phyloP scores from a whole-genome alignment of 2,113 vertebrate genomes.

The Catharus minimus region DNA sequence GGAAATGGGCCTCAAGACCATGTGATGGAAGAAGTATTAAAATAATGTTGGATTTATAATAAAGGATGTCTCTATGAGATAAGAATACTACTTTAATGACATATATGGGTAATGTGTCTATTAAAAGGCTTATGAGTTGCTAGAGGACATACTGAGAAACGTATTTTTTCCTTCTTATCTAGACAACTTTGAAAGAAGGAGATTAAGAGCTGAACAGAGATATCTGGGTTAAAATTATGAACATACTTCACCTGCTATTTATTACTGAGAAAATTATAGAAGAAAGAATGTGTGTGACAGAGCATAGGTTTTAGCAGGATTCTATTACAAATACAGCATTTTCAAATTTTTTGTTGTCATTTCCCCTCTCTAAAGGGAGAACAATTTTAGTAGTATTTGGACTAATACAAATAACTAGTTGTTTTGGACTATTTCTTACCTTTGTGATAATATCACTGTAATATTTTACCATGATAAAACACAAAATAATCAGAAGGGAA shows the following conservation, averaged over 20 bases:
- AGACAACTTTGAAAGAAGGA: constrained; percentile 14
- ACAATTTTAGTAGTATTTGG: not conserved
- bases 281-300: not conserved
- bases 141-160: constrained; percentile 10
- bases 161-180: not conserved
- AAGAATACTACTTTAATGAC: not conserved
- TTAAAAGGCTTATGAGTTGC: constrained; percentile 8
- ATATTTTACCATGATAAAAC: not conserved
- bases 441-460: not conserved
- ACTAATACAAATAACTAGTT: not conserved
- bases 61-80: not conserved
- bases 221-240: constrained; percentile 3
- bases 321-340: not conserved
- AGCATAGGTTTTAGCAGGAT: not conserved
- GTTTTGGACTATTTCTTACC: not conserved
- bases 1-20: not conserved
- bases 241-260: not conserved
- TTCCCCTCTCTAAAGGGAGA: not conserved
- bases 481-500: not conserved
- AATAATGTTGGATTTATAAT: not conserved
- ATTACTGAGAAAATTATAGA: constrained; percentile 3
- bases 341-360: not conserved
- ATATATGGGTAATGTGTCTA: not conserved
- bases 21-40: not conserved
- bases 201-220: constrained; percentile 5